A percentile compares a stretch with the other conserved stretches of the same genome.
Conservation (phyloP, 2,797 vertebrate species). For the Sarcophilus harrisii region DNA sequence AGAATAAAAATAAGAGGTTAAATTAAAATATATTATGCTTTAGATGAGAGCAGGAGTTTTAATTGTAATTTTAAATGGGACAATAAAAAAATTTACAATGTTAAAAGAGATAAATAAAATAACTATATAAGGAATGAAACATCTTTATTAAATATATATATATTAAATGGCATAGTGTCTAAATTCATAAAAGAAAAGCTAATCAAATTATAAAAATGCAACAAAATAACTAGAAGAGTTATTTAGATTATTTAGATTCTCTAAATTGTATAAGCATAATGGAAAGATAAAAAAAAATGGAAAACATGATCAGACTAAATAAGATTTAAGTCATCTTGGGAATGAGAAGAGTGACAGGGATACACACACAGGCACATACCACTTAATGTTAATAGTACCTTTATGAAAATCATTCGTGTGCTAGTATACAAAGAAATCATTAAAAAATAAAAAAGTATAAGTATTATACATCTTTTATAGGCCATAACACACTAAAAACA, state of each 20-base stretch:
- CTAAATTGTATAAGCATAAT: neutral
- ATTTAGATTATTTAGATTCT: too few species aligned
- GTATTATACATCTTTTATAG: neutral
- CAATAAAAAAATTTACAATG: too few species aligned
- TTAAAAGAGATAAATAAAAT: neutral
- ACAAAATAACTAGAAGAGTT: neutral
- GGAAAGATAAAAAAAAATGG: neutral
- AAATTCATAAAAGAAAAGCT: neutral
- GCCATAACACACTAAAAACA: neutral
- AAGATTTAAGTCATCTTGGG: neutral
- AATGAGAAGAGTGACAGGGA: neutral
- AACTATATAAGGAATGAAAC: neutral
- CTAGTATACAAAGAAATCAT: neutral
- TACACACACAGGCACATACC: neutral
- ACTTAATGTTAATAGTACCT: neutral
- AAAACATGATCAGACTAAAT: neutral
- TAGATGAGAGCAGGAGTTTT: neutral
- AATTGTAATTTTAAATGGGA: neutral
- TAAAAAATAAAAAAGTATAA: neutral
- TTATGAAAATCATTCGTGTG: neutral
- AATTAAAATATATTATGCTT: neutral
- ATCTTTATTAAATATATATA: neutral
- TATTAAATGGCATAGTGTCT: neutral
- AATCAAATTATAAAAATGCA: neutral
- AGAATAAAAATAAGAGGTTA: neutral